phyloP scores from a whole-genome alignment of 2,797 vertebrate species.

The Acanthis flammea region DNA sequence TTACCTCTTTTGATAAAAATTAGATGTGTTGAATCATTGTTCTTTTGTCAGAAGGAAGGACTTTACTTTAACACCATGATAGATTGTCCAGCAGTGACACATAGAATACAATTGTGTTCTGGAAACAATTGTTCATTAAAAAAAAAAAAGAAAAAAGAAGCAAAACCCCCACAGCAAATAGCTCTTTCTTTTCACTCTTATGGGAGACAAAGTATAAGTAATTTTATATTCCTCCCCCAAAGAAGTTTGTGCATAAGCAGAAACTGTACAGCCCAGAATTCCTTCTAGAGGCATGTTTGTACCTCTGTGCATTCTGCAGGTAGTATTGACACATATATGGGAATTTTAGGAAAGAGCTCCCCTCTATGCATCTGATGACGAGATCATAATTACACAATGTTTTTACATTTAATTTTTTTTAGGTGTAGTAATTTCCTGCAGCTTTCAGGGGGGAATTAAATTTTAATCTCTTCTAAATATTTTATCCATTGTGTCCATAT shows the following conservation, averaged over 20 bases:
- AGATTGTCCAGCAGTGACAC: not conserved
- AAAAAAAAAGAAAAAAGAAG: fast-evolving
- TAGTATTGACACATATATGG: not conserved
- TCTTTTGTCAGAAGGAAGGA: not conserved
- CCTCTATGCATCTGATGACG: not conserved
- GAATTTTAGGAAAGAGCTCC: not conserved
- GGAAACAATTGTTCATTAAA: not conserved
- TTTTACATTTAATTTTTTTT: not conserved
- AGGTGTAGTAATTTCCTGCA: not conserved
- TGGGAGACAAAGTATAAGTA: not conserved
- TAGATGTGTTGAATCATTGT: not conserved
- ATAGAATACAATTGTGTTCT: not conserved
- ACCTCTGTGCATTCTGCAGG: not conserved
- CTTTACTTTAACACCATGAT: not conserved
- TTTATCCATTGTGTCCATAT: not conserved
- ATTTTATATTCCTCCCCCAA: not conserved
- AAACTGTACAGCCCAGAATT: not conserved
- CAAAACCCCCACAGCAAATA: fast-evolving
- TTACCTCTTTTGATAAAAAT: not conserved
- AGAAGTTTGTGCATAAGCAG: not conserved
- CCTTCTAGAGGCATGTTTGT: not conserved
- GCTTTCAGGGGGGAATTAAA: not conserved
- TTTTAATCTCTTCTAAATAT: not conserved
- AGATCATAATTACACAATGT: not conserved
- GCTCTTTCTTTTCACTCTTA: not conserved